Percentiles rank a stretch among this genome's conserved stretches.
Conservation (phyloP, 1,140 invertebrate genomes). For the Heliconius congener region DNA sequence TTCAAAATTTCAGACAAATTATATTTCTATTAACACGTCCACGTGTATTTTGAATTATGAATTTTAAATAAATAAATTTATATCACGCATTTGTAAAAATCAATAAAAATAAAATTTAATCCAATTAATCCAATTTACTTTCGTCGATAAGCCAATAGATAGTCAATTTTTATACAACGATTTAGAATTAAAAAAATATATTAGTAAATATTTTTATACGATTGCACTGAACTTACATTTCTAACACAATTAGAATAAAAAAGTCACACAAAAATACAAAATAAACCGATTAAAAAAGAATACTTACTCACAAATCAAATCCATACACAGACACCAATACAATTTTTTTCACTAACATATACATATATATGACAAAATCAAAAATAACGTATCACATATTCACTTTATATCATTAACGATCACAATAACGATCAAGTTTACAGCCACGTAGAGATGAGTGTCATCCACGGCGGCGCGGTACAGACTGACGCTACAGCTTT, state of each 20-base stretch:
- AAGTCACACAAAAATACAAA: background rate
- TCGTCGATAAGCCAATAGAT: background rate
- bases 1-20: too few relatives aligned
- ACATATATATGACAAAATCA: background rate
- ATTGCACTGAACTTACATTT: background rate
- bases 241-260: background rate
- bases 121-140: too few relatives aligned
- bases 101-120: too few relatives aligned
- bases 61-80: too few relatives aligned
- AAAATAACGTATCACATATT: background rate
- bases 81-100: too few relatives aligned
- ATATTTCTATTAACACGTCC: too few relatives aligned
- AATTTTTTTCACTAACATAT: background rate
- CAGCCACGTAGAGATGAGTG: background rate
- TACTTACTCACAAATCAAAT: constrained; percentile 18
- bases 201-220: background rate
- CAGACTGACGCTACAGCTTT: constrained; percentile 36
- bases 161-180: background rate
- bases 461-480: constrained; percentile 20
- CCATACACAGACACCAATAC: background rate
- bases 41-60: too few relatives aligned
- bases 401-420: constrained; percentile 7
- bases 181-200: background rate
- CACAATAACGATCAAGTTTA: constrained; percentile 24
- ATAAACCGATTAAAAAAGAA: background rate